Conservation (phyloP, 2,888 invertebrate genomes). For the Augiades crinisus region DNA sequence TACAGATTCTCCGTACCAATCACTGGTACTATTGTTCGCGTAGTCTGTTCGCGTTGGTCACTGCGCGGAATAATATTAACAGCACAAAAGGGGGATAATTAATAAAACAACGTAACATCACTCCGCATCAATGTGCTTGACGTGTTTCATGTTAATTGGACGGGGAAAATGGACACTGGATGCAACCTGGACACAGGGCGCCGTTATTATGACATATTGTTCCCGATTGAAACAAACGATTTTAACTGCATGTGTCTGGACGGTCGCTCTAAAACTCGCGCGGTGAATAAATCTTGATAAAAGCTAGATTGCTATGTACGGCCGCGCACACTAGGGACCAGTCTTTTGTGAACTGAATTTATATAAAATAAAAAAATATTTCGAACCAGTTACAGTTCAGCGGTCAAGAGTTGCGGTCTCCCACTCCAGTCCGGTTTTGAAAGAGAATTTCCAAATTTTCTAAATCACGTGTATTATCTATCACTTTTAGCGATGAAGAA, state of each 20-base stretch:
- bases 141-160: slow-evolving; percentile 75
- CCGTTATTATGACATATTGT: slow-evolving; percentile 73
- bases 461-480: too few relatives aligned
- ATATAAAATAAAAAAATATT: slow-evolving; percentile 1
- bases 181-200: slow-evolving; percentile 43
- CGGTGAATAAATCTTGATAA: slow-evolving; percentile 33
- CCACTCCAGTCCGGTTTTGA: too few relatives aligned
- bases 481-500: too few relatives aligned
- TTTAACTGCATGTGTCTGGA: slow-evolving; percentile 47
- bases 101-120: slow-evolving; percentile 58
- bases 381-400: too few relatives aligned
- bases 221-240: slow-evolving; percentile 55
- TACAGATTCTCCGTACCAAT: neutral
- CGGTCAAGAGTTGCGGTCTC: too few relatives aligned
- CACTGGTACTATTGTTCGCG: neutral
- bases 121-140: slow-evolving; percentile 63
- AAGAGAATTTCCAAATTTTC: too few relatives aligned
- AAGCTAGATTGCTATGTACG: slow-evolving; percentile 13
- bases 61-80: slow-evolving; percentile 34
- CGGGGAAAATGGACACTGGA: slow-evolving; percentile 63
- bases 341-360: slow-evolving; percentile 6
- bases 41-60: slow-evolving; percentile 4
- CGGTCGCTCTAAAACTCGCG: slow-evolving; percentile 25
- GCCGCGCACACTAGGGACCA: neutral
- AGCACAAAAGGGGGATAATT: slow-evolving; percentile 62